Percentiles rank a stretch among this genome's conserved stretches.
phyloP scores from a whole-genome alignment of 2,797 vertebrate species.

The Chaetodon trifasciatus region DNA sequence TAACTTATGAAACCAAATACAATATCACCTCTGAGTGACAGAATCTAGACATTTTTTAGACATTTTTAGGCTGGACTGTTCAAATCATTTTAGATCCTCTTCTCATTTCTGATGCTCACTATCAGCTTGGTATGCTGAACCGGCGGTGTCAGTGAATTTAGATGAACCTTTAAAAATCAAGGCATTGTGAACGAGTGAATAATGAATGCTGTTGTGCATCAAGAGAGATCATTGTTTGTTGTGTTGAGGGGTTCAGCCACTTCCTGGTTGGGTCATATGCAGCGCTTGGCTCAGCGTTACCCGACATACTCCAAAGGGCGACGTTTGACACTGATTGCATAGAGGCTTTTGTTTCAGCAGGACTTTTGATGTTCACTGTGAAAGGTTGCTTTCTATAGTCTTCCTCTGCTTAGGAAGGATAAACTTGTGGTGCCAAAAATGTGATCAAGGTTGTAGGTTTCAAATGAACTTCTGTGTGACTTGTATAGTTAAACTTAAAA shows the following conservation, averaged over 20 bases:
- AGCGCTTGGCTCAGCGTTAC: slow-evolving; percentile 67
- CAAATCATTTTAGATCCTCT: not conserved
- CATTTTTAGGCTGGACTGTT: not conserved
- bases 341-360: slow-evolving; percentile 53
- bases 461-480: not conserved
- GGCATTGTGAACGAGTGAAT: slow-evolving; percentile 68
- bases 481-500: not conserved
- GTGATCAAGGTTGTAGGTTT: not conserved
- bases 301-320: slow-evolving; percentile 30
- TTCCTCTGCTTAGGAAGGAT: not conserved
- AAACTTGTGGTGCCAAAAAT: not conserved
- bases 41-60: too few relatives aligned
- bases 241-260: slow-evolving; percentile 54
- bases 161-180: slow-evolving; percentile 61
- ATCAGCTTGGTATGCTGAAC: not conserved
- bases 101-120: not conserved
- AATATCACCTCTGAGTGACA: not conserved
- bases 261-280: slow-evolving; percentile 72
- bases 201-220: slow-evolving; percentile 67
- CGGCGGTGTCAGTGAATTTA: slow-evolving; percentile 64
- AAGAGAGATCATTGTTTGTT: slow-evolving; percentile 73
- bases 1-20: not conserved
- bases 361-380: slow-evolving; percentile 29
- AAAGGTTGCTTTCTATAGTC: slow-evolving; percentile 13
- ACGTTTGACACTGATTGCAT: slow-evolving; percentile 44